A percentile compares a stretch with the other conserved stretches of the same genome.
Evolutionary conservation across 2,113 vertebrate species (phyloP).

Genomic region (Grammatotria lemairii): DNA sequence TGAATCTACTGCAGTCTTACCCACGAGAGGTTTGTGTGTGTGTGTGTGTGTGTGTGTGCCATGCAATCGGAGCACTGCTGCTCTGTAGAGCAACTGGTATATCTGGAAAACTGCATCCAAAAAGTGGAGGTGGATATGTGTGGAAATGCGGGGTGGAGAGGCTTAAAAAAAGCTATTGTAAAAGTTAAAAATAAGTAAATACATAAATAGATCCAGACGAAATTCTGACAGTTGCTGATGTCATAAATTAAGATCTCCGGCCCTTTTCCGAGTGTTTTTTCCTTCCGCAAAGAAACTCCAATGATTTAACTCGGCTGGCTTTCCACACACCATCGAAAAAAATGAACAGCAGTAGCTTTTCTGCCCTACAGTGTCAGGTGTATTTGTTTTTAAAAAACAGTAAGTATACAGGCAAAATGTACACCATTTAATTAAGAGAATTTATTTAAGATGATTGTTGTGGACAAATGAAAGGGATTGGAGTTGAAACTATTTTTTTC

Average conservation of each 20-base stretch:
- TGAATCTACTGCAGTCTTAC: conserved; percentile 1
- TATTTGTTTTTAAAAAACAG: background rate
- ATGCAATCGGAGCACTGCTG: conserved; percentile 11
- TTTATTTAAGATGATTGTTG: background rate
- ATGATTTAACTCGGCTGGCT: background rate
- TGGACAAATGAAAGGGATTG: background rate
- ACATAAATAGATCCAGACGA: background rate
- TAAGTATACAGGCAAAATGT: background rate
- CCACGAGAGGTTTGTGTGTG: conserved; percentile 17
- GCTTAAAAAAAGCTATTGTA: background rate
- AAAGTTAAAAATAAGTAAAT: background rate
- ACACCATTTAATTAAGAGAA: background rate
- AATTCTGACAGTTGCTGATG: background rate
- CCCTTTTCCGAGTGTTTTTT: background rate
- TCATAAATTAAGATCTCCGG: background rate
- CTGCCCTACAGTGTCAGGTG: background rate
- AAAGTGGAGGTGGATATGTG: background rate
- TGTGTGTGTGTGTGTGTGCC: background rate
- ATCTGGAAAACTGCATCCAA: conserved; percentile 41
- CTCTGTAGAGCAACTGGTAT: conserved; percentile 31
- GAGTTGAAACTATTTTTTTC: background rate
- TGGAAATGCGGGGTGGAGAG: background rate
- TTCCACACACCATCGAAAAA: background rate
- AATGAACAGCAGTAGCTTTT: background rate
- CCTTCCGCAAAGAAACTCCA: background rate